Evolutionary conservation across 64 coral and sea anemone species (phyloP), one percentile per base, ranked within the genome.

Genomic region (Catalaphyllia jardinei): DNA sequence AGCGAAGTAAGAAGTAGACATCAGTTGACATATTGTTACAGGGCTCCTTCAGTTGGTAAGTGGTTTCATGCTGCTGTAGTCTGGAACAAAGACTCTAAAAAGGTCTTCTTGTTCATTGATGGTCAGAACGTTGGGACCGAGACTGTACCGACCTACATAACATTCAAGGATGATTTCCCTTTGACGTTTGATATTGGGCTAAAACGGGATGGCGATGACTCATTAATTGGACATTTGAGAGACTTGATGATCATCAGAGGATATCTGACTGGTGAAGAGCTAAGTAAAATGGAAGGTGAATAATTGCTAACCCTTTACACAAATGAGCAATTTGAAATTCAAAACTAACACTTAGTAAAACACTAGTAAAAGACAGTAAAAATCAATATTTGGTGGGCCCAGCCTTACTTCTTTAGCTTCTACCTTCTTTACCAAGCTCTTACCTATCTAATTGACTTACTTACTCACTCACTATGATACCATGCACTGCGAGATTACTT

Each of bases 11-110:
- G 29, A 77, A 20, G 20, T 7, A 46, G 9, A 49, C 20, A 0
- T 57, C 54, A 15, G 15, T 57, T 57, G 7, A 57, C 17, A 39
- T n/a, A 20, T 24, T 50, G 20, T 78, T 27, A n/a, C 31, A 88
- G 87, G 25, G 1, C 20, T 39, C n/a, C 76, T 2, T 59, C 73
- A 2, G 8, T 78, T 18, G 62, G 50, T 59, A 6, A 13, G 15
- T 88, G 87, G 87, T 54, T 77, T 50, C 87, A 78, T 62, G 29
- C 59, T 0, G 87, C 60, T 1, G 74, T 62, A 4, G 61, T 61
- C 31, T 88, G 87, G 87, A 39, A 62, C 16, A 25, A 11, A 46
- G 28, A 28, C 9, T 15, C 73, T 24, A 77, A 78, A 9, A 20
- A 49, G 38, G 19, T 33, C 28, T 62, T 65, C 4, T 8, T 88